phyloP scores from a whole-genome alignment of 2,888 invertebrate species.

The Drosophila lutescens region DNA sequence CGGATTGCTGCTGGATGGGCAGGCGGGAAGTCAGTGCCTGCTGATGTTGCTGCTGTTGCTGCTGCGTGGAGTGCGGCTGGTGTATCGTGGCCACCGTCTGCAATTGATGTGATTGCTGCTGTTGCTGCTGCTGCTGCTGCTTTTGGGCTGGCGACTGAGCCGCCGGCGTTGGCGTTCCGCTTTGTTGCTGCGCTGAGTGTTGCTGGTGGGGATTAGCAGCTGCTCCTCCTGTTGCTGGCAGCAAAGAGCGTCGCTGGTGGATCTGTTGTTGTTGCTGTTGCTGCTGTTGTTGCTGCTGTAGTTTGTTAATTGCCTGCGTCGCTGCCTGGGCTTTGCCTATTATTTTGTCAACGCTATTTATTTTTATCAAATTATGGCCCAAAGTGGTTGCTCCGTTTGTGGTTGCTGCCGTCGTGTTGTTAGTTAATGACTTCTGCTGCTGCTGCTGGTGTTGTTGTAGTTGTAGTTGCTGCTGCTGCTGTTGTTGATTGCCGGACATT shows the following conservation, averaged over 20 bases:
- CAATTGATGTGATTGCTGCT: constrained; percentile 79
- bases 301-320: constrained; percentile 53
- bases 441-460: constrained; percentile 14
- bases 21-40: constrained; percentile 49
- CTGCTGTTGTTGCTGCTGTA: constrained; percentile 44
- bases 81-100: constrained; percentile 83
- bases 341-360: constrained; percentile 77
- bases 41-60: constrained; percentile 58
- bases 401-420: constrained; percentile 45
- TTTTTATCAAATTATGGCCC: constrained; percentile 74
- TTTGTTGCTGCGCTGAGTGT: constrained; percentile 65
- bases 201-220: constrained; percentile 44
- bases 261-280: constrained; percentile 32
- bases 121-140: constrained; percentile 58
- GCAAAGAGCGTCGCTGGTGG: constrained; percentile 55
- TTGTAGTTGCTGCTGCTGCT: constrained; percentile 48
- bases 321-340: constrained; percentile 58
- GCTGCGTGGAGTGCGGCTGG: constrained; percentile 76
- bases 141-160: constrained; percentile 53
- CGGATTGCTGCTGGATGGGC: constrained; percentile 46
- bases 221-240: constrained; percentile 52
- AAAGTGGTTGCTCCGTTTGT: constrained; percentile 57
- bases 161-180: constrained; percentile 64
- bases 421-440: constrained; percentile 43
- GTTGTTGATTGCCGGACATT: constrained; percentile 77